phyloP scores from a whole-genome alignment of 2,797 vertebrate genomes.

The Oceanodroma leucorhoa region DNA sequence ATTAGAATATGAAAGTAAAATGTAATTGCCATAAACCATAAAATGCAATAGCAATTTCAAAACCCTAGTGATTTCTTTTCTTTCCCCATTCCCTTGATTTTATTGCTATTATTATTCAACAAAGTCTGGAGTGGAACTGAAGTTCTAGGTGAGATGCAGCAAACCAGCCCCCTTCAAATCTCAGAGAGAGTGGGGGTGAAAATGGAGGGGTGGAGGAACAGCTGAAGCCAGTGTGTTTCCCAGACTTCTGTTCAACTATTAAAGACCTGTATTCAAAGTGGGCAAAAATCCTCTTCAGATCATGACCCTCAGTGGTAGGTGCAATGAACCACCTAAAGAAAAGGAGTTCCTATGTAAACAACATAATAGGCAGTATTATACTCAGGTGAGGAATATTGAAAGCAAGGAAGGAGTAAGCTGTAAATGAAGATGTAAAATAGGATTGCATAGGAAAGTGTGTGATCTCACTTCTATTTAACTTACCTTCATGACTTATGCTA shows the following conservation, averaged over 20 bases:
- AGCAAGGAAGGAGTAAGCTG: neutral
- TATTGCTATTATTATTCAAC: neutral
- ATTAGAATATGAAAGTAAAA: slow-evolving; percentile 34
- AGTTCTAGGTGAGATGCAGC: neutral
- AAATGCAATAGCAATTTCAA: slow-evolving; percentile 22
- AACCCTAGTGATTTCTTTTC: neutral
- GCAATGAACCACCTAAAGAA: neutral
- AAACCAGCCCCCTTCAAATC: neutral
- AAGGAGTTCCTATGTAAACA: neutral
- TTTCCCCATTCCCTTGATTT: neutral
- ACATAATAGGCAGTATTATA: neutral
- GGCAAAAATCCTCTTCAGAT: neutral
- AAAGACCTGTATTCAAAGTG: neutral
- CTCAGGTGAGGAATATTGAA: neutral
- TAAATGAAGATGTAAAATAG: neutral
- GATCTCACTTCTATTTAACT: neutral
- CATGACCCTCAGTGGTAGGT: neutral
- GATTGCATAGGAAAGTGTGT: neutral
- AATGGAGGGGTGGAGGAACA: accelerated
- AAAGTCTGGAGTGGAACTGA: neutral
- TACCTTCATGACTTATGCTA: neutral
- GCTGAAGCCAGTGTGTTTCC: neutral
- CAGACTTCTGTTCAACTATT: neutral
- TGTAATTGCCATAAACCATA: neutral
- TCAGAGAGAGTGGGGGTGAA: neutral